phyloP scores from a whole-genome alignment of 1,140 invertebrate genomes.

The Ptiloglossa arizonensis region DNA sequence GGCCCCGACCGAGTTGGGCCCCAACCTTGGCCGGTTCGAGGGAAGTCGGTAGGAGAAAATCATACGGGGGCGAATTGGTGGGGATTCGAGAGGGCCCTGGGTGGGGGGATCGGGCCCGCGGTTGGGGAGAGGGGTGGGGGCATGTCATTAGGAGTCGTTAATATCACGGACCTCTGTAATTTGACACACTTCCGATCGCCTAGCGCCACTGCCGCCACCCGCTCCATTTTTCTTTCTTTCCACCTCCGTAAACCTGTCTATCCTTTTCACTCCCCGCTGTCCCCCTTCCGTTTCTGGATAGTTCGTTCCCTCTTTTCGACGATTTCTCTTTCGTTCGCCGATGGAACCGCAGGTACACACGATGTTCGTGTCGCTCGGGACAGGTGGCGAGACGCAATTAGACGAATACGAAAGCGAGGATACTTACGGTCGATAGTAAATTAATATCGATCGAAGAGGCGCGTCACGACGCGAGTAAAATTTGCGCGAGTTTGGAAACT shows the following conservation, averaged over 20 bases:
- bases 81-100: not conserved
- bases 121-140: constrained; percentile 65
- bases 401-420: no score
- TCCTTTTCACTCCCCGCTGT: constrained; percentile 13
- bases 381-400: not conserved
- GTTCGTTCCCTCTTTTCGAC: not conserved
- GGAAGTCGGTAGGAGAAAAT: constrained; percentile 20
- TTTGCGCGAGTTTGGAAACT: no score
- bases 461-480: no score
- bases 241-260: constrained; percentile 12
- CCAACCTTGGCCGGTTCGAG: constrained; percentile 27
- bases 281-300: not conserved
- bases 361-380: not conserved
- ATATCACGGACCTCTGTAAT: constrained; percentile 80
- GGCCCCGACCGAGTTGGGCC: not conserved
- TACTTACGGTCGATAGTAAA: no score
- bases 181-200: constrained; percentile 81
- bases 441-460: no score
- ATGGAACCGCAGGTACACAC: not conserved
- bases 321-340: not conserved
- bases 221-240: constrained; percentile 66
- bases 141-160: constrained; percentile 80
- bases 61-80: not conserved
- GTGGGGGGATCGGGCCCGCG: constrained; percentile 32
- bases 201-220: constrained; percentile 72